Conservation (phyloP, 92 coral and sea anemone species). For the Palythoa grandis region DNA sequence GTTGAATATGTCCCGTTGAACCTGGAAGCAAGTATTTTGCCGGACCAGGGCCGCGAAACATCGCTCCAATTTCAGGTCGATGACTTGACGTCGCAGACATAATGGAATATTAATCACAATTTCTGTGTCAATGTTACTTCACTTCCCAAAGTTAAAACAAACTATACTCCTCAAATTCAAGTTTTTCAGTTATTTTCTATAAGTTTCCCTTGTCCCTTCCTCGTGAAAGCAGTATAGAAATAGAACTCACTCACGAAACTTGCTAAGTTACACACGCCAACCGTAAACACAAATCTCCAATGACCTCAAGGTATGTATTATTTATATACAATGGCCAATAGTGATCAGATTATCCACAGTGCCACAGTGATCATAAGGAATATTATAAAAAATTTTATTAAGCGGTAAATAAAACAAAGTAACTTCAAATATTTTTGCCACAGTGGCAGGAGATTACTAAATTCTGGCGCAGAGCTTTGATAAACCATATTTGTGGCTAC, state of each 20-base stretch:
- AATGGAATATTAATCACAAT: constrained; percentile 3
- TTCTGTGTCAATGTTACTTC: neutral
- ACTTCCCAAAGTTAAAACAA: neutral
- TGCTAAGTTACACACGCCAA: constrained; percentile 14
- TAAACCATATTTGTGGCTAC: too few species aligned
- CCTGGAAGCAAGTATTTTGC: constrained; percentile 90
- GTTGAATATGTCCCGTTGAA: constrained; percentile 68
- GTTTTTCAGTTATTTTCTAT: neutral
- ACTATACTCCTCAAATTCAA: neutral
- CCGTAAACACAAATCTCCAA: constrained; percentile 47
- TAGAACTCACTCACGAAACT: neutral
- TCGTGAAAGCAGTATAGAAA: neutral
- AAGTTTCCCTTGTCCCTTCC: constrained; percentile 1
- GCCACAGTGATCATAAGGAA: too few species aligned
- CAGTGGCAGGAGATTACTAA: too few species aligned
- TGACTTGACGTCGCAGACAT: constrained; percentile 40
- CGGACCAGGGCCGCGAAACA: constrained; percentile 99
- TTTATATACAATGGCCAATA: constrained; percentile 20
- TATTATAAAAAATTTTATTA: neutral
- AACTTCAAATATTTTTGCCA: neutral
- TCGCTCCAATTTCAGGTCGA: constrained; percentile 90
- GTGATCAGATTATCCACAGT: neutral
- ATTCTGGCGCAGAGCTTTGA: too few species aligned
- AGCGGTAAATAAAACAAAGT: constrained; percentile 13
- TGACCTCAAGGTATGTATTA: constrained; percentile 26